Conservation (phyloP, 2,888 invertebrate species). For the Amphiduros pacificus region DNA sequence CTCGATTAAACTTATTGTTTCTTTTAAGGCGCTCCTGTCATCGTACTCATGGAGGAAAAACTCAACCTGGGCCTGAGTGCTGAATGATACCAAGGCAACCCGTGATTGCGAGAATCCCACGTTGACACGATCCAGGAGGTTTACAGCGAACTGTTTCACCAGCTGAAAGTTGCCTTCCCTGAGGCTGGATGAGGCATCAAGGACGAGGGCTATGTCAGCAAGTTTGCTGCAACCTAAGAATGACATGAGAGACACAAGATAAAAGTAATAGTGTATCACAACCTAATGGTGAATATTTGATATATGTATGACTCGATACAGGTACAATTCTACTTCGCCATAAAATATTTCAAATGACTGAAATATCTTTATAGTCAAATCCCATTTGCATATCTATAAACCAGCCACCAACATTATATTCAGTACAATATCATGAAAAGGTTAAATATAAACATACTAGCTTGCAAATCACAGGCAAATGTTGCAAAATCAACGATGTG, state of each 20-base stretch:
- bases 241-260: not conserved
- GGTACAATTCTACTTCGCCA: too few relatives aligned
- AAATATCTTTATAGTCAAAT: too few relatives aligned
- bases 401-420: too few relatives aligned
- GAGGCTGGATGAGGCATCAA: slow-evolving; percentile 49
- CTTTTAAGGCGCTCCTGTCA: slow-evolving; percentile 28
- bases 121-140: slow-evolving; percentile 30
- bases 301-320: too few relatives aligned
- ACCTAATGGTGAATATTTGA: too few relatives aligned
- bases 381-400: too few relatives aligned
- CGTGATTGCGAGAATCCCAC: slow-evolving; percentile 1
- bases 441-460: slow-evolving; percentile 20
- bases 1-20: slow-evolving; percentile 36
- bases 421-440: too few relatives aligned
- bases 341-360: too few relatives aligned
- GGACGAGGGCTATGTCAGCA: slow-evolving; percentile 5
- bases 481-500: slow-evolving; percentile 37
- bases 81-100: slow-evolving; percentile 39
- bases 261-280: too few relatives aligned
- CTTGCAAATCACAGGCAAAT: slow-evolving; percentile 35
- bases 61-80: slow-evolving; percentile 36
- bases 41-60: slow-evolving; percentile 34
- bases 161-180: slow-evolving; percentile 43
- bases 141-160: slow-evolving; percentile 43
- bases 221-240: slow-evolving; percentile 3